Percentiles rank a stretch among this genome's conserved stretches.
These are phyloP conservation scores for Paratrypauchen microcephalus DNA, from an alignment of 2,797 vertebrate species.

Conservation along the genomic window DNA sequence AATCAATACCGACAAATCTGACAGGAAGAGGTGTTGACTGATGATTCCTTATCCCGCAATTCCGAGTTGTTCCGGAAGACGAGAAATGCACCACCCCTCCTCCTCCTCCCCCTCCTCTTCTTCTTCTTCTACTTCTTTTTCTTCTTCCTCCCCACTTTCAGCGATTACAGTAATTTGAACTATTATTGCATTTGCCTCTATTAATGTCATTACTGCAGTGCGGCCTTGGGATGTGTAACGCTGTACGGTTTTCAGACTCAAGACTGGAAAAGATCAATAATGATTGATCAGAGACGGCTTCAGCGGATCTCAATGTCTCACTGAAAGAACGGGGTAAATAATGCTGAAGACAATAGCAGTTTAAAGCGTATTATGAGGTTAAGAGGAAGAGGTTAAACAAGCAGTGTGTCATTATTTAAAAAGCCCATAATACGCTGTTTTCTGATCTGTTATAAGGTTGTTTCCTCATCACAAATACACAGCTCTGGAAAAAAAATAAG, in stretches of 20 bases:
- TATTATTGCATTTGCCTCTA: constrained; percentile 53
- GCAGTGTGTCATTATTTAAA: no score
- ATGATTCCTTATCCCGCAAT: constrained; percentile 26
- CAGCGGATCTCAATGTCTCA: constrained; percentile 32
- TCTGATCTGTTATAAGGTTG: no score
- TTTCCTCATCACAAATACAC: no score
- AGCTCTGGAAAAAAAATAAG: no score
- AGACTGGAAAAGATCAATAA: constrained; percentile 55
- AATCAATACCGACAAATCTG: constrained; percentile 50
- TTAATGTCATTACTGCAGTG: constrained; percentile 55
- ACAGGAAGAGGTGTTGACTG: constrained; percentile 31
- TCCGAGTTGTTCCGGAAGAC: constrained; percentile 24
- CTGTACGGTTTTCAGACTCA: constrained; percentile 44
- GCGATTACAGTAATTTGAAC: constrained; percentile 56
- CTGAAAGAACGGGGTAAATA: constrained; percentile 25
- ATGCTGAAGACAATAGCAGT: not conserved
- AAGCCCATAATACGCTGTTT: no score
- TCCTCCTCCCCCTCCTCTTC: constrained; percentile 2
- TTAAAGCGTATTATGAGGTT: not conserved
- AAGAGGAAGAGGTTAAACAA: not conserved
- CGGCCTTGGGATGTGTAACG: constrained; percentile 49
- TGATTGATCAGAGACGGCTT: constrained; percentile 48
- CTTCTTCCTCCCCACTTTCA: constrained; percentile 40
- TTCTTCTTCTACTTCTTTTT: no score
- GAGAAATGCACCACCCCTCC: not conserved